Percentiles rank a stretch among this genome's conserved stretches.
phyloP scores from a whole-genome alignment of 2,888 invertebrate species.

The Sipha maydis region DNA sequence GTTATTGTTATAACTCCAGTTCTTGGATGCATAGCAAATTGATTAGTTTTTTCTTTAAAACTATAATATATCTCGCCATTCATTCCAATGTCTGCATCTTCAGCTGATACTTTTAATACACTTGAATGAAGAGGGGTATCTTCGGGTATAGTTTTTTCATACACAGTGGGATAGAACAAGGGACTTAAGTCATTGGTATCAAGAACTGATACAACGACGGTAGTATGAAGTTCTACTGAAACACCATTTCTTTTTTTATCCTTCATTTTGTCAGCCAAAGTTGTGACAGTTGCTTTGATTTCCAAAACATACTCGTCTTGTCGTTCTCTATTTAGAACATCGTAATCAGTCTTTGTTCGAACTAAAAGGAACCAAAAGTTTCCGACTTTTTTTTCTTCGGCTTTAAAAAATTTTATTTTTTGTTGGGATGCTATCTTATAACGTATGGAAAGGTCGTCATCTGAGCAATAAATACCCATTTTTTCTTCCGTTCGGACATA shows the following conservation, averaged over 20 bases:
- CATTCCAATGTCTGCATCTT: constrained; percentile 94
- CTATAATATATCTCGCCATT: constrained; percentile 98
- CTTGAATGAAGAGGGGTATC: constrained; percentile 87
- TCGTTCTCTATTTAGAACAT: constrained; percentile 92
- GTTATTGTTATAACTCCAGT: constrained; percentile 88
- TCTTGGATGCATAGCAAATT: constrained; percentile 93
- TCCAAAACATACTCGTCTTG: constrained; percentile 83
- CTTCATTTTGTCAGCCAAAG: constrained; percentile 61
- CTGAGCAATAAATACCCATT: constrained; percentile 78
- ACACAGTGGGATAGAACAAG: constrained; percentile 89
- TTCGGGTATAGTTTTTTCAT: constrained; percentile 87
- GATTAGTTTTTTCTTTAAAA: constrained; percentile 81
- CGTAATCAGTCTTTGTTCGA: constrained; percentile 85
- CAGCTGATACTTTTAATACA: constrained; percentile 83
- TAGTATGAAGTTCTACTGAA: constrained; percentile 76
- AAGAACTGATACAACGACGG: constrained; percentile 77
- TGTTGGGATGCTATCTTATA: constrained; percentile 90
- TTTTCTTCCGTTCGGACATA: constrained; percentile 78
- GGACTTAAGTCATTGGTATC: constrained; percentile 94
- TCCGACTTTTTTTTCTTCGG: constrained; percentile 87
- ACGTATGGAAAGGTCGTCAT: constrained; percentile 73
- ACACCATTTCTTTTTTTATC: constrained; percentile 68
- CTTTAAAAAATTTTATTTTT: constrained; percentile 90
- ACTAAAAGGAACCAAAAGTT: constrained; percentile 94
- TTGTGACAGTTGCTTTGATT: constrained; percentile 77